Evolutionary conservation across 2,888 invertebrate species (phyloP).

Genomic region (Leucoma salicis): DNA sequence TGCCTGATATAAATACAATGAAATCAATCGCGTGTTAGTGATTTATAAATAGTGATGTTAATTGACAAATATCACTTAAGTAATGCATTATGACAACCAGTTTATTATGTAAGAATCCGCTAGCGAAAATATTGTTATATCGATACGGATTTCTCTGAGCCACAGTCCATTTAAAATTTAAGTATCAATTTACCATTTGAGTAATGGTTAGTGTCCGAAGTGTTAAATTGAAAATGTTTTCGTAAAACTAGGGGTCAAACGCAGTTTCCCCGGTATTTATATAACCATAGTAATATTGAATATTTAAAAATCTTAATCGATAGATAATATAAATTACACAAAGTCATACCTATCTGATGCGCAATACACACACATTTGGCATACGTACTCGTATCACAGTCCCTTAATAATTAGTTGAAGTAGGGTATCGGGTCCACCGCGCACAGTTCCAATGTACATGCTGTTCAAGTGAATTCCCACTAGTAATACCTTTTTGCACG

Average conservation of each 20-base stretch:
- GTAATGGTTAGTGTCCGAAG: constrained; percentile 15
- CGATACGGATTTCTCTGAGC: constrained; percentile 60
- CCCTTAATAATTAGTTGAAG: no score
- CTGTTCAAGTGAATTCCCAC: no score
- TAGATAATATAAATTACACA: background rate
- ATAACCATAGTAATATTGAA: background rate
- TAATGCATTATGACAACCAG: constrained; percentile 38
- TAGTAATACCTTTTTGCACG: no score
- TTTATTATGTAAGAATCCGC: constrained; percentile 48
- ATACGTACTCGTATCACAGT: no score
- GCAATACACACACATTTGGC: no score
- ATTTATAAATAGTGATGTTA: constrained; percentile 15
- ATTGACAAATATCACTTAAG: constrained; percentile 35
- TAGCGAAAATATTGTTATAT: constrained; percentile 50
- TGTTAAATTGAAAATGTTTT: background rate
- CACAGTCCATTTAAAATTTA: constrained; percentile 35
- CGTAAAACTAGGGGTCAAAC: background rate
- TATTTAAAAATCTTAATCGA: background rate
- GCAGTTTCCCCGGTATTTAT: background rate
- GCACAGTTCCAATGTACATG: no score
- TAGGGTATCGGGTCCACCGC: no score
- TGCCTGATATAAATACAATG: constrained; percentile 15
- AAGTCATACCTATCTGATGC: no score
- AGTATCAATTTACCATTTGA: constrained; percentile 25
- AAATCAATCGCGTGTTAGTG: constrained; percentile 14